These are phyloP conservation scores for Uromys caudimaculatus DNA, from an alignment of 2,797 vertebrate species.

Conservation along the genomic window DNA sequence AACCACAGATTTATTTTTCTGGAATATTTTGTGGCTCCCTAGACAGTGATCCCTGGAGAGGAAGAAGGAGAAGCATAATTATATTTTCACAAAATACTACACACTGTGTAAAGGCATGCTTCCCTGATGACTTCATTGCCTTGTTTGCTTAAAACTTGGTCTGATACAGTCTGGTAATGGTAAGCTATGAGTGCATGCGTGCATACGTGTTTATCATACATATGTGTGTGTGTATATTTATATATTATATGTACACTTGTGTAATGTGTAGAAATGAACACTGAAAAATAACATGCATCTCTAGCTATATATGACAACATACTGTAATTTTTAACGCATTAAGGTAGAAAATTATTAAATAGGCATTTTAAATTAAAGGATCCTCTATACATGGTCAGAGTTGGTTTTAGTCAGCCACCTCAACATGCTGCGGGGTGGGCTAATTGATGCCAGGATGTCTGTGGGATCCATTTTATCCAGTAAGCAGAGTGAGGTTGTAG, in stretches of 20 bases:
- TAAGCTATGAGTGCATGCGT: neutral
- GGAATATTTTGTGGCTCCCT: slow-evolving; percentile 84
- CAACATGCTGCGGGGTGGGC: neutral
- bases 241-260: no score
- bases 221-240: neutral
- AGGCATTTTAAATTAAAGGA: neutral
- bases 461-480: no score
- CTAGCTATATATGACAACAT: neutral
- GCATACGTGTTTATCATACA: neutral
- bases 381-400: neutral
- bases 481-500: neutral
- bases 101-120: neutral
- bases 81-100: neutral
- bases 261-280: neutral
- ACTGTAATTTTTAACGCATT: neutral
- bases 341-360: slow-evolving; percentile 46
- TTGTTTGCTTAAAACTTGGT: slow-evolving; percentile 10
- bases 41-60: slow-evolving; percentile 71
- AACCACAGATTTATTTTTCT: slow-evolving; percentile 78
- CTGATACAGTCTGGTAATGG: neutral
- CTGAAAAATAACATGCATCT: neutral
- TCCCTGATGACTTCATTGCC: neutral
- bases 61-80: slow-evolving; percentile 48
- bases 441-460: neutral
- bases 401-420: neutral